These are phyloP conservation scores for Tigriopus californicus DNA, from an alignment of 2,888 invertebrate species.

Conservation along the genomic window DNA sequence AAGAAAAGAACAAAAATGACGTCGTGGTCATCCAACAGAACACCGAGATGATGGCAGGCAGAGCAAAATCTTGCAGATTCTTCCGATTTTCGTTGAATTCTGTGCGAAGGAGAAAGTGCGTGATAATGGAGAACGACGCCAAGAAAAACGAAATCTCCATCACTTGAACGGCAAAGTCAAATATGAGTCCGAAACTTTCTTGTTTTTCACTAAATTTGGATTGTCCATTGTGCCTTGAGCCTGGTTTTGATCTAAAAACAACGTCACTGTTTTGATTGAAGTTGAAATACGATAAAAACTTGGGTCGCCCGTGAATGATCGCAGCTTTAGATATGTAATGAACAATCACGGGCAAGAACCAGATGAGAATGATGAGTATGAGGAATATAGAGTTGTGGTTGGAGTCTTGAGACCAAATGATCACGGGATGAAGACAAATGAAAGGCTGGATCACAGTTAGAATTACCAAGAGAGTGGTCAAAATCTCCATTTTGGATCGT, in stretches of 20 bases:
- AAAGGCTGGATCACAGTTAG: constrained; percentile 8
- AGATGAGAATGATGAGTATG: neutral
- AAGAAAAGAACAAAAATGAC: neutral
- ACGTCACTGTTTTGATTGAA: too few relatives aligned
- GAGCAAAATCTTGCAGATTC: neutral
- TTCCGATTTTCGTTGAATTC: neutral
- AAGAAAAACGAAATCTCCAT: neutral
- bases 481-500: neutral
- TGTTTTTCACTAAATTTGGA: too few relatives aligned
- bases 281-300: too few relatives aligned
- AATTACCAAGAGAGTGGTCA: constrained; percentile 6
- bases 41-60: constrained; percentile 1
- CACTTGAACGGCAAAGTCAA: neutral
- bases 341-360: neutral
- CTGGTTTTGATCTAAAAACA: too few relatives aligned
- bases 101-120: neutral
- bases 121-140: neutral
- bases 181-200: too few relatives aligned
- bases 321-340: too few relatives aligned
- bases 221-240: too few relatives aligned
- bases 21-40: neutral
- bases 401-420: constrained; percentile 9
- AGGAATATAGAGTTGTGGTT: neutral
- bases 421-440: constrained; percentile 7
- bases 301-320: too few relatives aligned